phyloP scores from a whole-genome alignment of 2,113 vertebrate genomes.

The Oncorhynchus tshawytscha region DNA sequence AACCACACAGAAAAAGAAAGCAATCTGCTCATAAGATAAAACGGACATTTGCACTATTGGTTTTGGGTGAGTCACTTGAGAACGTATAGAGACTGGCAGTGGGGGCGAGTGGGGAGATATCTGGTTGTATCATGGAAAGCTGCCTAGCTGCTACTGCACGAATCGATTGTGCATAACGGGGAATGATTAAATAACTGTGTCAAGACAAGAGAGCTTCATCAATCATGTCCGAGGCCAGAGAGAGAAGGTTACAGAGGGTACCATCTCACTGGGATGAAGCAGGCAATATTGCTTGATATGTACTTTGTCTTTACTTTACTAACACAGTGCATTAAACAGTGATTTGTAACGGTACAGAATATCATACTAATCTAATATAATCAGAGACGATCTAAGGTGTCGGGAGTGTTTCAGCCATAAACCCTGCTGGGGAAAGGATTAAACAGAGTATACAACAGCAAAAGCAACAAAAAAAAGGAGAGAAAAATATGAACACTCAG shows the following conservation, averaged over 20 bases:
- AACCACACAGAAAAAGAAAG: neutral
- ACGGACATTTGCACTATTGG: constrained; percentile 48
- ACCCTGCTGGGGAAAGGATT: neutral
- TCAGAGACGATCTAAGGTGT: neutral
- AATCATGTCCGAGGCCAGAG: constrained; percentile 35
- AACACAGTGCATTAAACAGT: no score
- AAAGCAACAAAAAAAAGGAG: neutral
- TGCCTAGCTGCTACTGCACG: neutral
- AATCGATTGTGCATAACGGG: constrained; percentile 55
- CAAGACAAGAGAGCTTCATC: constrained; percentile 52
- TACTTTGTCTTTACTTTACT: neutral
- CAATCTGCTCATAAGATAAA: constrained; percentile 30
- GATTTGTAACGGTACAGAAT: no score
- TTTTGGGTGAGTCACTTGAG: constrained; percentile 43
- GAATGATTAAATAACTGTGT: constrained; percentile 60
- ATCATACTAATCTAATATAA: neutral
- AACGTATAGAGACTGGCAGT: constrained; percentile 18
- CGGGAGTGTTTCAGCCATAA: neutral
- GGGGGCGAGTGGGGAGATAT: neutral
- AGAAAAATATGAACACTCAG: no score
- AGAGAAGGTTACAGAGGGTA: no score
- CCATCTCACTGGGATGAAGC: no score
- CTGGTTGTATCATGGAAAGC: constrained; percentile 10
- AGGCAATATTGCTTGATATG: neutral
- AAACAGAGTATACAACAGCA: constrained; percentile 5